phyloP scores from a whole-genome alignment of 2,113 vertebrate genomes.

The Pterophyllum scalare region DNA sequence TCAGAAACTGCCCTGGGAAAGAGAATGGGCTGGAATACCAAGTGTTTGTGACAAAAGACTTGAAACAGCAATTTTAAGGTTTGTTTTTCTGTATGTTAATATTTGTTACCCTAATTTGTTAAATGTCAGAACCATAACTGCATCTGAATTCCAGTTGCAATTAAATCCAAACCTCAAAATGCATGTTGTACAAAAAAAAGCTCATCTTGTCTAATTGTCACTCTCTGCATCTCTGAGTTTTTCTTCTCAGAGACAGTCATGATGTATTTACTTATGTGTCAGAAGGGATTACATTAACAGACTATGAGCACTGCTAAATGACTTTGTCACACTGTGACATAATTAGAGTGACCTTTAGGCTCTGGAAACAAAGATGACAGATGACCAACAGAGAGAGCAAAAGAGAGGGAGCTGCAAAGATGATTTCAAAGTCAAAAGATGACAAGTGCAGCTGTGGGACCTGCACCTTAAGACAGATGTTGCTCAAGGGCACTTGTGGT shows the following conservation, averaged over 20 bases:
- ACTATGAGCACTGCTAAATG: slow-evolving; percentile 36
- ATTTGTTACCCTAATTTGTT: not conserved
- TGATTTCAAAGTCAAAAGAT: not conserved
- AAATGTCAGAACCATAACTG: not conserved
- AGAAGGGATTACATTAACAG: slow-evolving; percentile 32
- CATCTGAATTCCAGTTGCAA: not conserved
- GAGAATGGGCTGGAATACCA: not conserved
- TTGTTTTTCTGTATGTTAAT: not conserved
- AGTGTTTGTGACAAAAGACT: too few relatives aligned
- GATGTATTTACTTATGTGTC: slow-evolving; percentile 38
- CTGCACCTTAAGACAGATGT: not conserved
- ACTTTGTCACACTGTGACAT: slow-evolving; percentile 45
- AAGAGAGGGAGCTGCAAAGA: not conserved
- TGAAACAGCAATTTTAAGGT: not conserved
- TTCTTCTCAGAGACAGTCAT: not conserved
- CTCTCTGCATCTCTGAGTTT: not conserved
- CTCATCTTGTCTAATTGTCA: not conserved
- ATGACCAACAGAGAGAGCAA: slow-evolving; percentile 19
- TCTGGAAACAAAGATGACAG: slow-evolving; percentile 39
- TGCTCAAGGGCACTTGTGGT: not conserved
- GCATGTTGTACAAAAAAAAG: not conserved
- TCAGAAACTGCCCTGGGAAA: too few relatives aligned
- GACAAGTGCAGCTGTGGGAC: not conserved
- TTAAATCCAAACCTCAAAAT: not conserved
- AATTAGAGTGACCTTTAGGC: slow-evolving; percentile 51